Percentiles rank a stretch among this genome's conserved stretches.
These are phyloP conservation scores for Empidonax alnorum DNA, from an alignment of 2,113 vertebrate species.

Conservation along the genomic window DNA sequence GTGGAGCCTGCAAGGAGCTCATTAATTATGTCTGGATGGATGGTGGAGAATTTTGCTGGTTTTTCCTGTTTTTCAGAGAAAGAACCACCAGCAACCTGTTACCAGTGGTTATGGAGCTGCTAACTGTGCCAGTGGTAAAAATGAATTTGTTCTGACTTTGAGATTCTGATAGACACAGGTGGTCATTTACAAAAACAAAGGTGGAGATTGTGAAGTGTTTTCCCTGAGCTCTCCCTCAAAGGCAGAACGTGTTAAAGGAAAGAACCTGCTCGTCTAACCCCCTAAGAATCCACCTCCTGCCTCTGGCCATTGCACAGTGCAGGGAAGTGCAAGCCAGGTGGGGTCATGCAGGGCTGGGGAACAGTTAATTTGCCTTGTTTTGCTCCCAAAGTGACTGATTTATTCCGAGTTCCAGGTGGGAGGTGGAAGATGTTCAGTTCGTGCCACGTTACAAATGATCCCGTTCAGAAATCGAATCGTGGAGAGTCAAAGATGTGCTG, in stretches of 20 bases:
- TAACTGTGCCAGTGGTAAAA: neutral
- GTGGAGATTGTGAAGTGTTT: neutral
- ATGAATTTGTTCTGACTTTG: neutral
- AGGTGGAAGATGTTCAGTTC: neutral
- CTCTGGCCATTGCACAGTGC: accelerated
- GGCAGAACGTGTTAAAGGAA: neutral
- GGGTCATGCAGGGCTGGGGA: neutral
- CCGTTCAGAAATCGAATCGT: neutral
- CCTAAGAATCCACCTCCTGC: accelerated
- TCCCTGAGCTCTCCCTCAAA: neutral
- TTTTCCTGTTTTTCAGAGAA: neutral
- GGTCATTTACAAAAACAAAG: neutral
- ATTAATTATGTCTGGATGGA: neutral
- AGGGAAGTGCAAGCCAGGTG: neutral
- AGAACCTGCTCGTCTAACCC: neutral
- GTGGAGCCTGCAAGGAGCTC: neutral
- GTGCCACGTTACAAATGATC: too few species aligned
- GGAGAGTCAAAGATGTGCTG: neutral
- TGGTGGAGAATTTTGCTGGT: neutral
- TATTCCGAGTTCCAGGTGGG: accelerated
- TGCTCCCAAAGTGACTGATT: neutral
- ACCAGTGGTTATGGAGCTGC: neutral
- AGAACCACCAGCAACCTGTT: neutral
- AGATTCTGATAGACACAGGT: accelerated
- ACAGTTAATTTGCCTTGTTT: neutral